Evolutionary conservation across 2,888 invertebrate genomes (phyloP).

Genomic region (Laothoe populi): DNA sequence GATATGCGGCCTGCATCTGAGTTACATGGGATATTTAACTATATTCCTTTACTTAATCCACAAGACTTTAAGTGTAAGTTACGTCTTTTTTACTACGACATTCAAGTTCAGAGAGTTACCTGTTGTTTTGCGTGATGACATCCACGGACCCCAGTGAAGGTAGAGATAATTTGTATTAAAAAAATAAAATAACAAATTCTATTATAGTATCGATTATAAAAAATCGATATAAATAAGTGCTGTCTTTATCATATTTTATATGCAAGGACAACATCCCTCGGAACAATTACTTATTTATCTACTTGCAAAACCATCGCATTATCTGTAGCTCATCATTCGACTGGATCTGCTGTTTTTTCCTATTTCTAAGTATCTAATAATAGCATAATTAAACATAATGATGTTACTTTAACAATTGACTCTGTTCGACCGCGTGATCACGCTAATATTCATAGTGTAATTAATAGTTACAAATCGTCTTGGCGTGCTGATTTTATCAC

Average conservation of each 20-base stretch:
- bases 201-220: too few species aligned
- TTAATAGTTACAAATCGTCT: conserved; percentile 16
- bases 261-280: too few species aligned
- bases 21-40: conserved; percentile 57
- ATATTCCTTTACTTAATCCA: conserved; percentile 64
- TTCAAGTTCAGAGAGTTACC: not conserved
- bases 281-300: not conserved
- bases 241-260: too few species aligned
- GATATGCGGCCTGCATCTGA: conserved; percentile 53
- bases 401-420: conserved; percentile 13
- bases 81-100: not conserved
- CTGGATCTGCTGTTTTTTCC: not conserved
- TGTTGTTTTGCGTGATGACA: too few species aligned
- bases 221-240: too few species aligned
- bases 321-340: not conserved
- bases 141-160: too few species aligned
- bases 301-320: not conserved
- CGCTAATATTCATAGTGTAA: not conserved
- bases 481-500: not conserved
- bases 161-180: too few species aligned
- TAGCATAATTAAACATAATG: not conserved
- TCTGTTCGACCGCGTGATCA: conserved; percentile 3
- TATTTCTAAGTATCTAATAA: not conserved
- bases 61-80: conserved; percentile 68
- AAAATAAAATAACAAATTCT: too few species aligned